These are phyloP conservation scores for Bergia sp. DNA, from an alignment of 92 coral and sea anemone species.

Conservation along the genomic window DNA sequence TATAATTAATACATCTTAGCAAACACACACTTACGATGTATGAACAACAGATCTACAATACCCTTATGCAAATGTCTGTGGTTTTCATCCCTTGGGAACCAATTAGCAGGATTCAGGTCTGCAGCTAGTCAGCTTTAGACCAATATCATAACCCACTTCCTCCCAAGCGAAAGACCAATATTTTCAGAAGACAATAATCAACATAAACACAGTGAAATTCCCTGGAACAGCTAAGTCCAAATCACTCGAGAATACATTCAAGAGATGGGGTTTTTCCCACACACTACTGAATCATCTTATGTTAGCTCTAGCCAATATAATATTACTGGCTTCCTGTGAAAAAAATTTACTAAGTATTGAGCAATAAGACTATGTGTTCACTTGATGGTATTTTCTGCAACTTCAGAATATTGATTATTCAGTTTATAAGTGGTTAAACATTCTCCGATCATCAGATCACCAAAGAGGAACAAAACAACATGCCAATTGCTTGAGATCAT, in stretches of 20 bases:
- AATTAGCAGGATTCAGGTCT: neutral
- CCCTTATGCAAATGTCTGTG: neutral
- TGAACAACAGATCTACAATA: neutral
- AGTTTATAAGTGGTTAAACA: neutral
- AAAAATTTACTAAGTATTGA: no score
- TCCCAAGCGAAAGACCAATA: neutral
- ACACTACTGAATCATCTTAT: neutral
- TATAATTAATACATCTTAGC: no score
- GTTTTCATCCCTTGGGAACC: neutral
- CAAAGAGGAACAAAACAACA: slow-evolving; percentile 5
- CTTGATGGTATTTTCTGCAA: neutral
- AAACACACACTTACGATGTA: neutral
- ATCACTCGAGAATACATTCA: neutral
- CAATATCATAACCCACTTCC: slow-evolving; percentile 1
- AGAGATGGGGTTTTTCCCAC: neutral
- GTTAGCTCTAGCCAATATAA: neutral
- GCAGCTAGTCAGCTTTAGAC: neutral
- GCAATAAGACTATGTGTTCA: no score
- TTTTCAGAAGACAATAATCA: neutral
- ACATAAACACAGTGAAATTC: neutral
- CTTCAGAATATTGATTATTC: neutral
- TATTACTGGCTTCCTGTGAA: neutral
- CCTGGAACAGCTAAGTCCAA: neutral
- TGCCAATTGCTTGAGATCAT: neutral
- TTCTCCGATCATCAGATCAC: neutral